Evolutionary conservation across 1,140 invertebrate species (phyloP), one percentile per base, ranked within the genome.

Genomic region (Philaenus spumarius): DNA sequence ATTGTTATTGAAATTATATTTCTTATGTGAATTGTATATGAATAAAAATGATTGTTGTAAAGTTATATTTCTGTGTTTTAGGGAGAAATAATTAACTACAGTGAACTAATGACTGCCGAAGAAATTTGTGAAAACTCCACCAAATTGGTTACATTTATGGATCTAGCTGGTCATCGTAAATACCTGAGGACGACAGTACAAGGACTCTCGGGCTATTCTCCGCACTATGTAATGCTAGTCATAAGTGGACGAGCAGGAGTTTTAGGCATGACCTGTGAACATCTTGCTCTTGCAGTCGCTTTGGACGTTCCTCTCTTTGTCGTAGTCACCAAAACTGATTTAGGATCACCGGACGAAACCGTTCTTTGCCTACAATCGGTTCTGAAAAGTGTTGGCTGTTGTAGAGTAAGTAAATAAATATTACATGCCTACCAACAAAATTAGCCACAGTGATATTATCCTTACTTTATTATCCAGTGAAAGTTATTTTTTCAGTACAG

Each of bases 181-280:
- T 99, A 98, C 72, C 79, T 98, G 64, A 82, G 89, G 65, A 98
- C 96, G 57, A 98, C 97, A 7, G 84, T 98, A 30, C 88, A 95
- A 68, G 95, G 95, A 0, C 43, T 58, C 34, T 26, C 59, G 11
- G 55, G 45, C 30, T 48, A 55, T 12, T 35, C 17, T 14, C 47
- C 50, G 2, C 50, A 53, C 30, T 53, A 53, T 20, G 50, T 39
- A 12, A 53, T 53, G 50, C 50, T 98, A 9, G 89, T 97, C 30
- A 86, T 97, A 12, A 82, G 78, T 73, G 77, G 79, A 24, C 76
- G 77, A n/a, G 76, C 78, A 2, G 86, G 86, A 14, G 80, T 83
- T 55, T 82, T 82, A 1, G 77, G 79, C 9, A 86, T 85, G 68
- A 85, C 85, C 2, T 82, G 85, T 63, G 93, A 97, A 71, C 93